Conservation (phyloP, 2,113 vertebrate species). For the Haemorhous mexicanus region DNA sequence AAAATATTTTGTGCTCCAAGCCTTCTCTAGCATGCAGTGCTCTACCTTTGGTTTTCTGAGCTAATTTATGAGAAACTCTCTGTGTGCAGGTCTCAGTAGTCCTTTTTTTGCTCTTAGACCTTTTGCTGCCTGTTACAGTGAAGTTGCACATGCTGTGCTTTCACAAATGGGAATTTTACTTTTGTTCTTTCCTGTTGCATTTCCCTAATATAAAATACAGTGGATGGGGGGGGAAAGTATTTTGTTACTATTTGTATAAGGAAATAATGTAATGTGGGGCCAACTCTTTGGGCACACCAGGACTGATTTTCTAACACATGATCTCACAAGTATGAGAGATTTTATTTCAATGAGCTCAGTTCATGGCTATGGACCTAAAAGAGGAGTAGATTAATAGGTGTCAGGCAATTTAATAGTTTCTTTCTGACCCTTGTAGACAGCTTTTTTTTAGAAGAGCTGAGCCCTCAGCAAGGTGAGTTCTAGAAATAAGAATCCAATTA, state of each 20-base stretch:
- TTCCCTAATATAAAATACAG: conserved; percentile 21
- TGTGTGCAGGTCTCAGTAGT: conserved; percentile 24
- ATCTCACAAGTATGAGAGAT: conserved; percentile 11
- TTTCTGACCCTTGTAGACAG: conserved; percentile 17
- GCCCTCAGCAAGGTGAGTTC: not conserved
- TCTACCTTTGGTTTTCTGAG: conserved; percentile 30
- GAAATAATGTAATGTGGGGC: not conserved
- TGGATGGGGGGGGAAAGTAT: not conserved
- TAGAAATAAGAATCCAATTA: not conserved
- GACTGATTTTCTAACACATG: not conserved
- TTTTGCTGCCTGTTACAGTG: conserved; percentile 25
- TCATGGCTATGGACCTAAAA: not conserved
- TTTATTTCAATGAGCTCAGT: conserved; percentile 44
- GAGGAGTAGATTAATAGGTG: conserved; percentile 35
- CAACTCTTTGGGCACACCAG: not conserved
- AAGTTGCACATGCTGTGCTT: conserved; percentile 38
- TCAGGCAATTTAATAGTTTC: conserved; percentile 9
- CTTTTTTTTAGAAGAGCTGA: conserved; percentile 11
- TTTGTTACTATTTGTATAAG: conserved; percentile 10
- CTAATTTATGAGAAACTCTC: conserved; percentile 43
- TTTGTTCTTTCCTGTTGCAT: conserved; percentile 44
- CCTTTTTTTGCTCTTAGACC: conserved; percentile 31
- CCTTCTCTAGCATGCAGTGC: not conserved
- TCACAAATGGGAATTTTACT: conserved; percentile 9
- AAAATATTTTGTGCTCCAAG: not conserved